These are phyloP conservation scores for Microctenopoma lineatum DNA, from an alignment of 2,797 vertebrate genomes.

Conservation along the genomic window DNA sequence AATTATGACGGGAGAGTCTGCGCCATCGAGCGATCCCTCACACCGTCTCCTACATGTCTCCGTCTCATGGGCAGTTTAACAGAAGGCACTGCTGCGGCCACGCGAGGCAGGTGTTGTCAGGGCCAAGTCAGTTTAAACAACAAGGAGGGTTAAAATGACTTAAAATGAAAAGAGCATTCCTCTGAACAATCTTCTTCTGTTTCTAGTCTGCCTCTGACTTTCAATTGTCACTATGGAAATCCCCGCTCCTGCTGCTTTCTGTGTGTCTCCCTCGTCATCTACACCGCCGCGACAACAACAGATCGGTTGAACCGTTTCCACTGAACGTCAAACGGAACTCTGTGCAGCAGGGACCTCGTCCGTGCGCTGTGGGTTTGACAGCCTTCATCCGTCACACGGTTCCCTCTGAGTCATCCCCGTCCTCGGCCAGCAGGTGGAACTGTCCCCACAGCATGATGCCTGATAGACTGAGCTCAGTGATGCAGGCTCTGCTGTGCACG, in stretches of 20 bases:
- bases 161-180: slow-evolving; percentile 3
- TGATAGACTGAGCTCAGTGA: background rate
- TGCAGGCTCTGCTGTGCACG: background rate
- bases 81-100: slow-evolving; percentile 23
- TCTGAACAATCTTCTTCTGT: slow-evolving; percentile 66
- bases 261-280: background rate
- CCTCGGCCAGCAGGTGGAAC: slow-evolving; percentile 66
- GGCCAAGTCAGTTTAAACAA: slow-evolving; percentile 43
- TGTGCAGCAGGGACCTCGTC: too few species aligned
- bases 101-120: slow-evolving; percentile 39
- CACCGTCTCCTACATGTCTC: too few species aligned
- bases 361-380: too few species aligned
- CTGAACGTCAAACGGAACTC: too few species aligned
- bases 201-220: slow-evolving; percentile 36
- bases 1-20: too few species aligned
- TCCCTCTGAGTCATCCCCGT: slow-evolving; percentile 2
- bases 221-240: slow-evolving; percentile 30
- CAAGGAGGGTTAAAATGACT: background rate
- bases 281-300: too few species aligned
- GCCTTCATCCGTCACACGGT: too few species aligned
- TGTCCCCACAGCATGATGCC: slow-evolving; percentile 14
- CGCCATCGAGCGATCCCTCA: too few species aligned
- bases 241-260: background rate
- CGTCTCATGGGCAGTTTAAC: too few species aligned
- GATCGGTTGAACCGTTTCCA: too few species aligned